A percentile compares a stretch with the other conserved stretches of the same genome.
These are phyloP conservation scores for Drosophila ohnishii DNA, from an alignment of 1,140 invertebrate species.

Conservation along the genomic window DNA sequence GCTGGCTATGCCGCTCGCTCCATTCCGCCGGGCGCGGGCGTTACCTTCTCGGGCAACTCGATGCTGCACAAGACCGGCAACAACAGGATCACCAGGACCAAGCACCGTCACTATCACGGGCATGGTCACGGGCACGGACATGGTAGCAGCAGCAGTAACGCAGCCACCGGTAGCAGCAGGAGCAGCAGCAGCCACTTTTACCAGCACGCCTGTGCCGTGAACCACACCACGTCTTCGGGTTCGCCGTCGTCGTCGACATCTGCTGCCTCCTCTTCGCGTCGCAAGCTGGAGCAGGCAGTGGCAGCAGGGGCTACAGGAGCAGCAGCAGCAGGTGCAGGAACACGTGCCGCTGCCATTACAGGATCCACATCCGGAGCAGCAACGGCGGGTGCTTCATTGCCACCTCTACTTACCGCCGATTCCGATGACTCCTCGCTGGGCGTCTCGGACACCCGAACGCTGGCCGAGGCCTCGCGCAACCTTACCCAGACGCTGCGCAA, in stretches of 20 bases:
- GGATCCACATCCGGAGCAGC: constrained; percentile 32
- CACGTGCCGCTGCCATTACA: constrained; percentile 1
- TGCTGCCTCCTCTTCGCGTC: constrained; percentile 15
- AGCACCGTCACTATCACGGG: constrained; percentile 74
- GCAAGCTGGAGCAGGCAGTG: constrained; percentile 34
- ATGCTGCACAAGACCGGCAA: constrained; percentile 76
- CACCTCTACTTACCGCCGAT: constrained; percentile 3
- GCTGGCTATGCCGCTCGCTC: constrained; percentile 25
- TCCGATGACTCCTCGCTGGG: constrained; percentile 80
- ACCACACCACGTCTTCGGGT: constrained; percentile 15
- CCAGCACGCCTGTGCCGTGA: constrained; percentile 17
- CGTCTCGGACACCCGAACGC: constrained; percentile 87
- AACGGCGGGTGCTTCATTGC: constrained; percentile 11
- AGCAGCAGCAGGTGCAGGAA: constrained; percentile 6
- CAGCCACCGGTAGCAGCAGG: neutral
- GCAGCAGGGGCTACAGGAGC: neutral
- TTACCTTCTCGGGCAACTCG: constrained; percentile 35
- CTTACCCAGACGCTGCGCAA: constrained; percentile 95
- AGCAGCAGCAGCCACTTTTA: constrained; percentile 15
- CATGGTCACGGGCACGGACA: constrained; percentile 55
- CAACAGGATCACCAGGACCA: constrained; percentile 68
- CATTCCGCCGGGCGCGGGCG: constrained; percentile 12
- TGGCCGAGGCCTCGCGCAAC: constrained; percentile 95
- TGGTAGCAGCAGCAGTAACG: neutral
- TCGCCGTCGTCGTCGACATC: constrained; percentile 2